Conservation (phyloP, 2,797 vertebrate genomes). For the Mormyrops boulengeri region DNA sequence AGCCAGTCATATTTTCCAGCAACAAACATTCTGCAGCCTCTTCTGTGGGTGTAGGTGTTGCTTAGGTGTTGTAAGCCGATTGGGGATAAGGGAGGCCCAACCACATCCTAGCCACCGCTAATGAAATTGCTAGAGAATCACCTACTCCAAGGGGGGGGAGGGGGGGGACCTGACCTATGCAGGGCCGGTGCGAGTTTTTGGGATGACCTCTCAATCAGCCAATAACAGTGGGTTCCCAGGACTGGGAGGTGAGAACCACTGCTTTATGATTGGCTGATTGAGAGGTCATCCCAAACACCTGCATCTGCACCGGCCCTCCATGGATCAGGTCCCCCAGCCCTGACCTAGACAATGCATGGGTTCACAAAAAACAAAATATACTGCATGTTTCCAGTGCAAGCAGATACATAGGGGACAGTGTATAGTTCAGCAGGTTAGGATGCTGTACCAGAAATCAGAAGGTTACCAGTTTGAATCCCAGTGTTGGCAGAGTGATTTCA, state of each 20-base stretch:
- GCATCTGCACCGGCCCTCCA: not conserved
- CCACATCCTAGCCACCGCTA: not conserved
- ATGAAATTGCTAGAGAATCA: not conserved
- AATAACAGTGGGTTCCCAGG: too few species aligned
- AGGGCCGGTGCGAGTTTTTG: too few species aligned
- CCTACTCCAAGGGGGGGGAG: too few species aligned
- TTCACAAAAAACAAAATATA: not conserved
- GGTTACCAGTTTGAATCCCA: not conserved
- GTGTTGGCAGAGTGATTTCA: not conserved
- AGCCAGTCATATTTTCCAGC: not conserved
- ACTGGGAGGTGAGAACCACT: not conserved
- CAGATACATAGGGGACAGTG: not conserved
- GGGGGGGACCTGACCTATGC: too few species aligned
- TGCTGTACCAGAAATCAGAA: not conserved
- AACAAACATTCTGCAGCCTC: not conserved
- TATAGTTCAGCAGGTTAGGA: not conserved
- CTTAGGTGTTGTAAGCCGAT: not conserved
- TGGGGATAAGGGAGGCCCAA: not conserved
- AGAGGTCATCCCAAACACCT: not conserved
- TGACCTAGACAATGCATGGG: not conserved
- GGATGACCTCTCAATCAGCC: too few species aligned
- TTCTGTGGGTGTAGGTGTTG: not conserved
- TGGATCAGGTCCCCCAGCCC: not conserved
- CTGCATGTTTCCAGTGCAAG: not conserved
- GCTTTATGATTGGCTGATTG: not conserved